Evolutionary conservation across 2,797 vertebrate species (phyloP), one percentile per base, ranked within the genome.

Genomic region (Lacerta bilineata): DNA sequence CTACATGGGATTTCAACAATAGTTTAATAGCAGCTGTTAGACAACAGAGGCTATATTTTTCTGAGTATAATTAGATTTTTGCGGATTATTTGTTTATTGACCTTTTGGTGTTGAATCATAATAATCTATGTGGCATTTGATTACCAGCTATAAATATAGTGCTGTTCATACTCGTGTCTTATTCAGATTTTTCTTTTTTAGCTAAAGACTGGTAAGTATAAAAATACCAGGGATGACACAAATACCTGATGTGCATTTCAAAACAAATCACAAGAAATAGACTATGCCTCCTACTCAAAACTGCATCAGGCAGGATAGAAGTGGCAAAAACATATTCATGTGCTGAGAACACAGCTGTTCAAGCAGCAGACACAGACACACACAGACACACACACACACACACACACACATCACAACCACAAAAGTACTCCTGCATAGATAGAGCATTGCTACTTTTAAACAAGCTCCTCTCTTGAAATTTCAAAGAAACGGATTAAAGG

Each of bases 251-350:
- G 90, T 83, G 80, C 84, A 92, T 95, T 97, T 95, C 93, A 95
- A 96, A 97, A 96, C 86, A 95, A 95, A 95, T 88, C 46, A 84
- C 84, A 90, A 86, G 92, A 93, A 95, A 92, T n/a, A 96, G 91
- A 95, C 83, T 91, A 80, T 72, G 89, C 88, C 50, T 83, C 95
- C 95, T 93, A 93, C 90, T 94, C 92, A 94, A 85, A 96, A 90
- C 83, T 92, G 89, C 89, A 91, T 71, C 55, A 92, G 90, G 92
- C 83, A 86, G 85, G 83, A 90, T 93, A 88, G 93, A 94, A 90
- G 72, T 55, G 74, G 27, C 74, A 93, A 93, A 92, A 91, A 10
- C 1, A 66, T 88, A 94, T 71, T 93, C 68, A 85, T 93, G 81
- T 33, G 89, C 71, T 90, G 76, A 93, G 88, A 92, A 85, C 86